phyloP scores from a whole-genome alignment of 2,797 vertebrate genomes.

The Cryptoblepharus egeriae region DNA sequence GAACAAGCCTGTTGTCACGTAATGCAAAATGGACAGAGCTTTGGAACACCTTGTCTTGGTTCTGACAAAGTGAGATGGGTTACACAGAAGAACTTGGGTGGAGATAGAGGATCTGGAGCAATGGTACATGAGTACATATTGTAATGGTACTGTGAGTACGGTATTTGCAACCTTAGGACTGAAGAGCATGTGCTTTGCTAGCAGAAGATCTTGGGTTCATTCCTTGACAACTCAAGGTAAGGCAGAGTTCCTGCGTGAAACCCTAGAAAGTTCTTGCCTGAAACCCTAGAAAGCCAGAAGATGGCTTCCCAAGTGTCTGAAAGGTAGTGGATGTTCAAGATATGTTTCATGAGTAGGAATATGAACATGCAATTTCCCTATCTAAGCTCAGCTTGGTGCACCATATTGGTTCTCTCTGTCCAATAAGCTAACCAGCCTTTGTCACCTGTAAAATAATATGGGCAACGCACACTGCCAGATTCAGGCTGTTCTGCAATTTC shows the following conservation, averaged over 20 bases:
- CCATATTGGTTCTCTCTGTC: neutral
- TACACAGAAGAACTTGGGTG: neutral
- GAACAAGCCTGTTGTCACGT: neutral
- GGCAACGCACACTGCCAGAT: neutral
- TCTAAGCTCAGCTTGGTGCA: neutral
- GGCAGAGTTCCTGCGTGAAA: too few relatives aligned
- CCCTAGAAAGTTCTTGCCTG: too few relatives aligned
- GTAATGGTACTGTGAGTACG: too few relatives aligned
- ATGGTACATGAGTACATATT: too few relatives aligned
- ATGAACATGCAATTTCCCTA: neutral
- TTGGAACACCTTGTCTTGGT: neutral
- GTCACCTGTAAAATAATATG: neutral
- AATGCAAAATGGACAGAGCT: neutral
- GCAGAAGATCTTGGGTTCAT: too few relatives aligned
- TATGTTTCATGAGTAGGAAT: neutral
- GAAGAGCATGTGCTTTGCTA: neutral
- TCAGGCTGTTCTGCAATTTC: neutral
- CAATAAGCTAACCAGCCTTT: slow-evolving; percentile 29
- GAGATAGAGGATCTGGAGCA: neutral
- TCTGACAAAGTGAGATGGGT: neutral
- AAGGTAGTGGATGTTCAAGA: neutral
- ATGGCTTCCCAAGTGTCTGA: neutral
- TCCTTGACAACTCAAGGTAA: too few relatives aligned
- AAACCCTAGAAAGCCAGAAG: too few relatives aligned
- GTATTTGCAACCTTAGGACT: neutral